A percentile compares a stretch with the other conserved stretches of the same genome.
Evolutionary conservation across 2,888 invertebrate species (phyloP).

Genomic region (Phymatocera aterrima): DNA sequence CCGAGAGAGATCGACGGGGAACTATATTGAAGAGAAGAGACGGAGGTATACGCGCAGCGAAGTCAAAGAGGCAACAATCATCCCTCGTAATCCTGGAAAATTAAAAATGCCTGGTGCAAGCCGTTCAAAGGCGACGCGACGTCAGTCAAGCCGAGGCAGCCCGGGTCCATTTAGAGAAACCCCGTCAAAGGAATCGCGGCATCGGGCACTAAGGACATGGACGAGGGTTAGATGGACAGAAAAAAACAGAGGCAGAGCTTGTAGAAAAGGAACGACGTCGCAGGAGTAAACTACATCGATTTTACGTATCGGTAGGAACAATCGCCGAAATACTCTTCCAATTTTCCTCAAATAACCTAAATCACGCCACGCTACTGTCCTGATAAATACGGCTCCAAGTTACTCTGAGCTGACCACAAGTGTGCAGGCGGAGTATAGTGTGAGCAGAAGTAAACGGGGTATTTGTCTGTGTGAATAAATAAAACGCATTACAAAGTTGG

Average conservation of each 20-base stretch:
- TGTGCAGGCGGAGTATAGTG: background rate
- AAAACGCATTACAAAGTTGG: slow-evolving; percentile 69
- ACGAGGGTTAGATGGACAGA: background rate
- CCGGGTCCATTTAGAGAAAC: slow-evolving; percentile 73
- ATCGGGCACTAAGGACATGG: slow-evolving; percentile 48
- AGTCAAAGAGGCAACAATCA: slow-evolving; percentile 46
- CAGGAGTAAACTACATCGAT: background rate
- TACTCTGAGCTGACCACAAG: slow-evolving; percentile 24
- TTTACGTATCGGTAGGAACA: background rate
- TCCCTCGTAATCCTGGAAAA: slow-evolving; percentile 69
- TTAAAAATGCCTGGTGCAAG: slow-evolving; percentile 68
- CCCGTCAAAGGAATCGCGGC: slow-evolving; percentile 73
- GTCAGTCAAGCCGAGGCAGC: slow-evolving; percentile 48
- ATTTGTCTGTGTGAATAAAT: slow-evolving; percentile 75
- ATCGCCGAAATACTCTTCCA: background rate
- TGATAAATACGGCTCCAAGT: background rate
- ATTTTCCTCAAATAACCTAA: background rate
- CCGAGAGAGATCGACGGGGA: background rate
- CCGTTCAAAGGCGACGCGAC: slow-evolving; percentile 55
- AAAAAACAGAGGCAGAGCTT: background rate
- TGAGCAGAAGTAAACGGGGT: slow-evolving; percentile 63
- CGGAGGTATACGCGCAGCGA: slow-evolving; percentile 18
- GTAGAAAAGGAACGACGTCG: background rate
- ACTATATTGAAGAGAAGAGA: slow-evolving; percentile 21
- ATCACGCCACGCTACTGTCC: background rate